Evolutionary conservation across 2,797 vertebrate species (phyloP), one percentile per base, ranked within the genome.

Genomic region (Picus viridis): DNA sequence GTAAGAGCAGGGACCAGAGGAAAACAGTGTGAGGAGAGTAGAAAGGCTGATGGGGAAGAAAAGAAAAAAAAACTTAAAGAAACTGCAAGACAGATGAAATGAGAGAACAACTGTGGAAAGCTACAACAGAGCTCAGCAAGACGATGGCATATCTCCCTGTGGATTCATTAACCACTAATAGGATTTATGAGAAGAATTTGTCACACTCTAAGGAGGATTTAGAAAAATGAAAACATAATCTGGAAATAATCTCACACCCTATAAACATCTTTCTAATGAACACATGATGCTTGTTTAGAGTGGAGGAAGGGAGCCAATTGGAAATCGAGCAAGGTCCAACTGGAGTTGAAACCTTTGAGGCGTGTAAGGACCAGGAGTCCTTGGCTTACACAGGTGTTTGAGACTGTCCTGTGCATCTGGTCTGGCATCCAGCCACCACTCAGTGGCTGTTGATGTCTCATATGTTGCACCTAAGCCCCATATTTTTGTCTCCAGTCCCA

Each of bases 151-250:
- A 1, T 2, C 4, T 75, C 30, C 70, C 67, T 75, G 70, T 80
- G 62, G 56, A 56, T 41, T 93, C 67, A 70, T 91, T 93, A 93
- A 63, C 51, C n/a, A 26, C 39, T 73, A 86, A 86, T 29, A 78
- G 18, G 64, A 91, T 89, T 88, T 86, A 88, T 61, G 34, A 73
- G 68, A 53, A 63, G 18, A 76, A 83, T 76, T 89, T 83, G 59
- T 89, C 80, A 81, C 39, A 67, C 59, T 76, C 73, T 54, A 64
- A 53, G n/a, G 53, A 86, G 59, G 26, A 75, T 34, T 90, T 75
- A 83, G 76, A 22, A 89, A 83, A 95, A 72, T 32, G 9, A 67
- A 85, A 92, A 88, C 32, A 34, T 59, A 81, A 83, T 70, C 73
- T 81, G 76, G 67, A 83, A 89, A 89, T 41, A 62, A 62, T 92